phyloP scores from a whole-genome alignment of 2,797 vertebrate species.

The Sebastes steindachneri region DNA sequence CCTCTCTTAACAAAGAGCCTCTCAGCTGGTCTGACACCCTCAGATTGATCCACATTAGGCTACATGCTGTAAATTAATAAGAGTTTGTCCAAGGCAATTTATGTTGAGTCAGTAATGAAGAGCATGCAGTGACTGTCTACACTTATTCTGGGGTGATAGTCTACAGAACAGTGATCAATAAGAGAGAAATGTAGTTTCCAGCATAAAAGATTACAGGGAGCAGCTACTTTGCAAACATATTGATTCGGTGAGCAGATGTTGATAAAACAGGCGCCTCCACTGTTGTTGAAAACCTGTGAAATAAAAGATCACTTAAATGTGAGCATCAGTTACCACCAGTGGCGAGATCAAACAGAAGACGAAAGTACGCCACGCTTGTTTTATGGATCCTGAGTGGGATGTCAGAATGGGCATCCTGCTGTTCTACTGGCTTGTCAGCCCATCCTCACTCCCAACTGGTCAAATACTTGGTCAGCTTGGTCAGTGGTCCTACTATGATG shows the following conservation, averaged over 20 bases:
- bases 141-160: neutral
- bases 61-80: conserved; percentile 16
- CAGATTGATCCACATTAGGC: conserved; percentile 9
- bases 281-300: neutral
- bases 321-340: neutral
- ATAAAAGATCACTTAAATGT: neutral
- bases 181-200: conserved; percentile 22
- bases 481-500: neutral
- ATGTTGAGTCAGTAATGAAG: conserved; percentile 32
- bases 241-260: conserved; percentile 31
- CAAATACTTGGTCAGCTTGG: neutral
- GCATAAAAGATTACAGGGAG: conserved; percentile 37
- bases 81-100: conserved; percentile 25
- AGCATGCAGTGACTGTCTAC: conserved; percentile 3
- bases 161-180: conserved; percentile 32
- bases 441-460: neutral
- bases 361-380: neutral
- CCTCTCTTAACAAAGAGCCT: neutral
- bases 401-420: neutral
- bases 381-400: neutral
- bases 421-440: neutral
- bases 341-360: neutral
- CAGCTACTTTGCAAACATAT: conserved; percentile 23
- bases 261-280: neutral
- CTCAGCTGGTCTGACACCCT: neutral